Conservation (phyloP, 2,113 vertebrate species). For the Campylomormyrus tamandua region DNA sequence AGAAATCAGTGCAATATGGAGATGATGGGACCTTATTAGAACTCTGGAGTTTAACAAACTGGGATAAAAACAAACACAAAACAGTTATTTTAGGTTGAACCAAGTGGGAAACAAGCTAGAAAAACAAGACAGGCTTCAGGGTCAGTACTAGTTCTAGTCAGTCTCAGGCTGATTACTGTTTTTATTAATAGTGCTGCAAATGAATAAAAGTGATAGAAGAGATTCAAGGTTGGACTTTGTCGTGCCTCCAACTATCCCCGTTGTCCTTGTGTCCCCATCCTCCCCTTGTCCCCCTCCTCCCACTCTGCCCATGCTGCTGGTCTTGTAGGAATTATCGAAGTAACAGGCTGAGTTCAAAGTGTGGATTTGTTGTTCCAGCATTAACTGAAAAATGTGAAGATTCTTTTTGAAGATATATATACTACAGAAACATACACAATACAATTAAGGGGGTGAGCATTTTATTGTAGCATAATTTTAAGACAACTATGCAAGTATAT, state of each 20-base stretch:
- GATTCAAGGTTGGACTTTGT: background rate
- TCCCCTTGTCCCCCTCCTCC: background rate
- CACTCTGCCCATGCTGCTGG: background rate
- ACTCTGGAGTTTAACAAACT: background rate
- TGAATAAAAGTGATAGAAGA: background rate
- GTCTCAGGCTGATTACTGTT: background rate
- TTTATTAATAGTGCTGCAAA: background rate
- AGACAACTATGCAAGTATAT: background rate
- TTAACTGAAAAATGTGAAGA: background rate
- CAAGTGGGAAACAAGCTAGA: background rate
- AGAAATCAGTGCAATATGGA: background rate
- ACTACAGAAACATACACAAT: background rate
- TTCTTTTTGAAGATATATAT: background rate
- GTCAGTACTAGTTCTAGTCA: background rate
- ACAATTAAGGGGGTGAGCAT: background rate
- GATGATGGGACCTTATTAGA: background rate
- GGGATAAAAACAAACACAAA: background rate
- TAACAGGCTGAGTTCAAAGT: background rate
- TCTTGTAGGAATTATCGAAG: background rate
- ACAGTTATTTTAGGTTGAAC: background rate
- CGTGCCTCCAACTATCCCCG: background rate
- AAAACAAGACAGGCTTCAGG: background rate
- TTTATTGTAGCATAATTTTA: background rate
- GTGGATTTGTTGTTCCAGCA: background rate
- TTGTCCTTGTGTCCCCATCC: background rate